phyloP scores from a whole-genome alignment of 2,797 vertebrate genomes.

The Pelodytes ibericus region DNA sequence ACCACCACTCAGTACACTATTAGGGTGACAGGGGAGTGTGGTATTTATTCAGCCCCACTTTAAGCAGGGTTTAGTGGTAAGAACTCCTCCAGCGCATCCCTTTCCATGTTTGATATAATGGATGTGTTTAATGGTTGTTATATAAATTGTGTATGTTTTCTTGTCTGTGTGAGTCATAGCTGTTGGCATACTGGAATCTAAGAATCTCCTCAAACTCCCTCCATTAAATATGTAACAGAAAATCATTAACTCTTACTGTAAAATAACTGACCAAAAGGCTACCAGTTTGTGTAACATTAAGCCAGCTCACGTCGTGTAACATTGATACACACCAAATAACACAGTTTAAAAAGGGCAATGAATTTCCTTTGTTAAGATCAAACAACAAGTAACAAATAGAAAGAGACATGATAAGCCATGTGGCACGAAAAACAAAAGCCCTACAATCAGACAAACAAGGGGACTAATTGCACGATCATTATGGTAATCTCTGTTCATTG shows the following conservation, averaged over 20 bases:
- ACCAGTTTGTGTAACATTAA: background rate
- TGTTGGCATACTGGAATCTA: constrained; percentile 15
- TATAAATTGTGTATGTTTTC: constrained; percentile 11
- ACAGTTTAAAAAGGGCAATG: too few relatives aligned
- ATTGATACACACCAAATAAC: background rate
- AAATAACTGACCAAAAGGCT: background rate
- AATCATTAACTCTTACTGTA: constrained; percentile 54
- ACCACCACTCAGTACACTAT: too few relatives aligned
- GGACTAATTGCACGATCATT: constrained; percentile 2
- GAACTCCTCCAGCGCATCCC: background rate
- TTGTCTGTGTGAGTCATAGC: constrained; percentile 33
- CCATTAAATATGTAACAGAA: constrained; percentile 24
- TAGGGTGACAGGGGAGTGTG: too few relatives aligned
- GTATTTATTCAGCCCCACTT: too few relatives aligned
- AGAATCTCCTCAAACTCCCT: constrained; percentile 23
- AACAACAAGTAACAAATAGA: background rate
- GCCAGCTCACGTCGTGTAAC: background rate
- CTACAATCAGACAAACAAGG: background rate
- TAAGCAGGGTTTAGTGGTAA: background rate
- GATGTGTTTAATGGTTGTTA: constrained; percentile 15
- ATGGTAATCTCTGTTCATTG: background rate
- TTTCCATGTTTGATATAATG: constrained; percentile 1
- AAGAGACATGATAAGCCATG: background rate
- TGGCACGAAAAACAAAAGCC: constrained; percentile 1
- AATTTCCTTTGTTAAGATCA: background rate